Conservation (phyloP, 2,888 invertebrate species). For the Cheilosia variabilis region DNA sequence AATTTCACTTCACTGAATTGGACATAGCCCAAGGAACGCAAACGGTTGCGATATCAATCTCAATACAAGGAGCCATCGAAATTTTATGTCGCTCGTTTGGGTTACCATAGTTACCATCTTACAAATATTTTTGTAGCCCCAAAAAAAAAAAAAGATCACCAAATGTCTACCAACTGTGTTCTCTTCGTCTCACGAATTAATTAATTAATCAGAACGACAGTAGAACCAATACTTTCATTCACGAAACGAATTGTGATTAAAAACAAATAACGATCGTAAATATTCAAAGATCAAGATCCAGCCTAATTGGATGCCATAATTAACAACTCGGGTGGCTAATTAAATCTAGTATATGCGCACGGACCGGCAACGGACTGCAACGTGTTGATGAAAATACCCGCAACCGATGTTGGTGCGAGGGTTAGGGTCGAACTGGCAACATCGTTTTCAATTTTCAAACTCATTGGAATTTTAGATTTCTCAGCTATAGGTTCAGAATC, state of each 20-base stretch:
- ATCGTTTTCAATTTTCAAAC: conserved; percentile 71
- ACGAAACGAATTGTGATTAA: conserved; percentile 65
- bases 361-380: conserved; percentile 18
- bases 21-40: conserved; percentile 22
- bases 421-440: conserved; percentile 60
- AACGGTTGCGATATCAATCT: conserved; percentile 59
- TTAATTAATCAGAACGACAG: conserved; percentile 63
- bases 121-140: conserved; percentile 7
- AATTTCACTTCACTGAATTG: conserved; percentile 58
- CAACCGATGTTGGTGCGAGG: conserved; percentile 3
- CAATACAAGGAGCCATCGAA: conserved; percentile 63
- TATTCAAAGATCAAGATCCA: conserved; percentile 69
- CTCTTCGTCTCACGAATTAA: conserved; percentile 51
- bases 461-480: conserved; percentile 74
- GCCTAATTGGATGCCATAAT: conserved; percentile 75
- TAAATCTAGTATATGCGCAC: conserved; percentile 62
- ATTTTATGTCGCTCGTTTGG: conserved; percentile 21
- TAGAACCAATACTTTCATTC: conserved; percentile 51
- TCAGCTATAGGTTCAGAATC: conserved; percentile 57
- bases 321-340: conserved; percentile 75
- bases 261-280: conserved; percentile 71
- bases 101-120: background rate
- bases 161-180: conserved; percentile 59
- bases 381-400: conserved; percentile 58
- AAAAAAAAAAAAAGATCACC: conserved; percentile 57